A percentile compares a stretch with the other conserved stretches of the same genome.
Conservation (phyloP, 1,140 invertebrate genomes). For the Laupala kohalensis region DNA sequence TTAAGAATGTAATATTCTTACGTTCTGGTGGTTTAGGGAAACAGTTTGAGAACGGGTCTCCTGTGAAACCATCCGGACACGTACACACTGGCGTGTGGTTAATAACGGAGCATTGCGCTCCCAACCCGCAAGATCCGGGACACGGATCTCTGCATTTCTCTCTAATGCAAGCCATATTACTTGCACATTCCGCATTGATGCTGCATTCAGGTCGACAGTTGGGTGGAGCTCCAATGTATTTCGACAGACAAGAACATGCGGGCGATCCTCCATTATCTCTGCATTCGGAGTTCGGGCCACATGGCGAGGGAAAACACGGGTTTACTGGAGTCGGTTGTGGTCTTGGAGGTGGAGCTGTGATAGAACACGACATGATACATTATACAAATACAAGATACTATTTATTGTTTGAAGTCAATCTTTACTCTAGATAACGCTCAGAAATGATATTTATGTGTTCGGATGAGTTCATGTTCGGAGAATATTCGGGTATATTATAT, state of each 20-base stretch:
- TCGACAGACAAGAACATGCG: slow-evolving; percentile 38
- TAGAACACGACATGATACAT: too few species aligned
- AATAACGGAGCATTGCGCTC: slow-evolving; percentile 39
- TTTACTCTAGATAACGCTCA: too few species aligned
- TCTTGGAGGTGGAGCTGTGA: slow-evolving; percentile 16
- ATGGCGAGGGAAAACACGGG: slow-evolving; percentile 37
- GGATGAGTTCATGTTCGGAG: too few species aligned
- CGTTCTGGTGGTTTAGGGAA: background rate
- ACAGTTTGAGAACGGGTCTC: slow-evolving; percentile 43
- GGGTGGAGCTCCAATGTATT: slow-evolving; percentile 48
- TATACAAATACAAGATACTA: too few species aligned
- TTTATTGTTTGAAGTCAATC: too few species aligned
- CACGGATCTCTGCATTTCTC: slow-evolving; percentile 60
- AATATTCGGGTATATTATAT: too few species aligned
- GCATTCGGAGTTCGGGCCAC: slow-evolving; percentile 43
- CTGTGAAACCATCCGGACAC: slow-evolving; percentile 37
- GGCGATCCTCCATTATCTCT: slow-evolving; percentile 37
- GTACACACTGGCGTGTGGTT: slow-evolving; percentile 42
- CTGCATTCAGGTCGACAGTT: slow-evolving; percentile 60
- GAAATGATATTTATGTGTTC: too few species aligned
- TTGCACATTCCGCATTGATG: slow-evolving; percentile 55
- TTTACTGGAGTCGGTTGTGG: slow-evolving; percentile 12
- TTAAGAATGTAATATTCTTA: too few species aligned
- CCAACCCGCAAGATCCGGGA: slow-evolving; percentile 51
- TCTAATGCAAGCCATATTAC: slow-evolving; percentile 52